A percentile compares a stretch with the other conserved stretches of the same genome.
Evolutionary conservation across 2,113 vertebrate genomes (phyloP).

Genomic region (Narcine bancroftii): DNA sequence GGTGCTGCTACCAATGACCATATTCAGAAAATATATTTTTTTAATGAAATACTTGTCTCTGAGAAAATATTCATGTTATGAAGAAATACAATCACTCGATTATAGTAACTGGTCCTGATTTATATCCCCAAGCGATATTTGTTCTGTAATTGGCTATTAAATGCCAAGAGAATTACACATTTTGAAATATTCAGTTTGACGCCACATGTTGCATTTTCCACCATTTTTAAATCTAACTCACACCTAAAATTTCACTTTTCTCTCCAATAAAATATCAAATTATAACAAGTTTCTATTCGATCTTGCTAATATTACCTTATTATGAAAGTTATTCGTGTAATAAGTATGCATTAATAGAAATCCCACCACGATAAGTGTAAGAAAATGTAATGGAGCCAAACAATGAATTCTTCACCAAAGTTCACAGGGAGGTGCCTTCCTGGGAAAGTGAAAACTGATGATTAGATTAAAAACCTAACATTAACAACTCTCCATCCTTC

Average conservation of each 20-base stretch:
- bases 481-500: neutral
- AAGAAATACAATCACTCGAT: neutral
- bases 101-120: neutral
- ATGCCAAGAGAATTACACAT: neutral
- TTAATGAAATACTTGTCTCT: neutral
- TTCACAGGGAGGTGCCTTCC: too few species aligned
- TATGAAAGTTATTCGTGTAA: neutral
- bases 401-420: too few species aligned
- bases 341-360: neutral
- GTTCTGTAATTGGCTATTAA: neutral
- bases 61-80: neutral
- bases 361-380: neutral
- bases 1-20: too few species aligned
- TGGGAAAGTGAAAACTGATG: neutral
- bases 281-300: neutral
- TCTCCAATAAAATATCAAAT: neutral
- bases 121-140: neutral
- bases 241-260: neutral
- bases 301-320: neutral
- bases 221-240: neutral
- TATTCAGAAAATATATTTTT: too few species aligned
- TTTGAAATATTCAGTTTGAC: neutral
- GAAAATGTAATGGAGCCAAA: too few species aligned
- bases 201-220: neutral
- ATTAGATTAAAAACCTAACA: neutral